Base-by-base conservation (phyloP, 23 tunicate species). In the Ascidia mentula region DNA sequence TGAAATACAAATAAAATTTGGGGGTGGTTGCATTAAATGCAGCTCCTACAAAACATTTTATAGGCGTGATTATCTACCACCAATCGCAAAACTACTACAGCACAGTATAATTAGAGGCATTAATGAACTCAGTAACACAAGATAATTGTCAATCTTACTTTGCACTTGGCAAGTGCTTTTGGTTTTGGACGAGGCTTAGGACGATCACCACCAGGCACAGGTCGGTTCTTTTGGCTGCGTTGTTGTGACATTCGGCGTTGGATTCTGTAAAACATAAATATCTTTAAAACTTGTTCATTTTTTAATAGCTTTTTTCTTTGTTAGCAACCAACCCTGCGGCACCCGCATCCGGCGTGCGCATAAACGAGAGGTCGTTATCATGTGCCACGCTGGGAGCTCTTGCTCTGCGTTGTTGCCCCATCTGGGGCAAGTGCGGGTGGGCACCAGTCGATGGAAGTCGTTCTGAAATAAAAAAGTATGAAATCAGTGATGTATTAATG, bases 161-260 rank as follows among this genome's bases (percentile, higher is more conserved):
- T 92, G 86, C 97, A 87, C 53, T 83, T 87, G 40, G 89, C 86
- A 72, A 92, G 38, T 18, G 92, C 82, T 76, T 87, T 83, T 18
- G 92, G 94, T 45, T 94, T 94, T 36, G 98, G 98, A 76, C 74
- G 81, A n/a, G 94, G 98, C 81, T 89, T 88, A 13, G 94, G 98
- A 6, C 94, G 74, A 20, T 59, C 46, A 24, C 82, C 86, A 20
- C 98, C 98, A 0, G 94, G 94, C 38, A 85, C 94, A 22, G 98
- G 94, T 13, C 98, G 87, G 33, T 42, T 73, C 46, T 36, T 65
- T 40, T 91, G 97, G 40, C 88, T 82, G 20, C 85, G 77, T 36
- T 91, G 97, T 53, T 91, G 97, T 45, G 97, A 91, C 80, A 82
- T 60, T 65, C 88, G 74, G 6, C 96, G 83, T 45, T 90, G 96